A percentile compares a stretch with the other conserved stretches of the same genome.
These are phyloP conservation scores for Nebria ingens DNA, from an alignment of 1,140 invertebrate genomes.

Conservation along the genomic window DNA sequence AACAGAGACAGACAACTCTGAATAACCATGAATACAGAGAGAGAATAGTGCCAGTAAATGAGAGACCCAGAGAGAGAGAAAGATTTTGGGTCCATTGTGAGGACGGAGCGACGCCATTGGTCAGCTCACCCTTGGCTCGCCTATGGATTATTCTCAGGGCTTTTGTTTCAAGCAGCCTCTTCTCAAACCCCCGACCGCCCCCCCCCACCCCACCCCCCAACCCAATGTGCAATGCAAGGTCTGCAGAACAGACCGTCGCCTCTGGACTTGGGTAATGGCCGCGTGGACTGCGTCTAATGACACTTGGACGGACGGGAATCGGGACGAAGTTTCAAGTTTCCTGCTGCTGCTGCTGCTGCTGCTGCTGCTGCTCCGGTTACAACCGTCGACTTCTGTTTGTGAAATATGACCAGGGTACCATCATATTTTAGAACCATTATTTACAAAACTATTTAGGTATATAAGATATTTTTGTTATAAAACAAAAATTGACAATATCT, in stretches of 20 bases:
- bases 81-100: background rate
- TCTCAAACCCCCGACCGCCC: background rate
- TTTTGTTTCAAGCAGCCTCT: conserved; percentile 6
- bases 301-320: conserved; percentile 9
- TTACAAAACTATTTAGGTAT: too few species aligned
- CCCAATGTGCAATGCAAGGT: background rate
- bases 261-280: conserved; percentile 2
- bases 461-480: too few species aligned
- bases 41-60: background rate
- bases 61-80: background rate
- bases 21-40: background rate
- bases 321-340: conserved; percentile 3
- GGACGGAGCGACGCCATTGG: conserved; percentile 1
- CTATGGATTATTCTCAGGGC: conserved; percentile 7
- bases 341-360: too few species aligned
- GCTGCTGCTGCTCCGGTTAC: too few species aligned
- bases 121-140: conserved; percentile 7
- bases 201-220: background rate
- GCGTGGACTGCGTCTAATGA: conserved; percentile 8
- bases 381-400: too few species aligned
- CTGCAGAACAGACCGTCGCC: background rate
- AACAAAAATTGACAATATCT: too few species aligned
- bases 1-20: background rate
- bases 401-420: too few species aligned
- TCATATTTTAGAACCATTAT: too few species aligned